phyloP scores from a whole-genome alignment of 2,888 invertebrate species.

The Incurvaria masculella region DNA sequence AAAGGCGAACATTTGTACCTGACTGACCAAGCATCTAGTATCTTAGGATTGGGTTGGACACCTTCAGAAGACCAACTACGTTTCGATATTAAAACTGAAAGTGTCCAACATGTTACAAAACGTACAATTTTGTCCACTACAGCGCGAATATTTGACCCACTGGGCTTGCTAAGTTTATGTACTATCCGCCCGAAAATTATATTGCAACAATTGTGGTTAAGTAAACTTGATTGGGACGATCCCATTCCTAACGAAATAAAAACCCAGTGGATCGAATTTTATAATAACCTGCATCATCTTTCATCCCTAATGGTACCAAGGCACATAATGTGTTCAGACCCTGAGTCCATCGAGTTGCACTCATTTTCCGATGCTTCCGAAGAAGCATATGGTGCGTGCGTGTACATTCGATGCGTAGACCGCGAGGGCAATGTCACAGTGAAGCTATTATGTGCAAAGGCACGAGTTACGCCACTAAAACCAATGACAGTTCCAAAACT shows the following conservation, averaged over 20 bases:
- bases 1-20: too few relatives aligned
- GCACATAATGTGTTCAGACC: too few relatives aligned
- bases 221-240: constrained; percentile 18
- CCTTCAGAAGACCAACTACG: too few relatives aligned
- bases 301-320: too few relatives aligned
- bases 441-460: constrained; percentile 18
- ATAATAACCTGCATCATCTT: constrained; percentile 1
- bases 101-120: too few relatives aligned
- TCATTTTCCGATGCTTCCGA: constrained; percentile 18
- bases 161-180: constrained; percentile 15
- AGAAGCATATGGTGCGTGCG: constrained; percentile 17
- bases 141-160: constrained; percentile 18
- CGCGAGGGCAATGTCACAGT: constrained; percentile 7
- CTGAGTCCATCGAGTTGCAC: constrained; percentile 12
- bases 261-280: constrained; percentile 8
- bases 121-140: constrained; percentile 16
- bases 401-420: constrained; percentile 14
- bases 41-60: too few relatives aligned
- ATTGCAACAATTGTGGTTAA: constrained; percentile 18
- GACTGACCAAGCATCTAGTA: too few relatives aligned
- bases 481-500: constrained; percentile 18
- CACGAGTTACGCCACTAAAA: constrained; percentile 18
- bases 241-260: constrained; percentile 12
- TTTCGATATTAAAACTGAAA: too few relatives aligned
- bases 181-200: constrained; percentile 17